Evolutionary conservation across 2,888 invertebrate species (phyloP).

Genomic region (Drosophila borealis): DNA sequence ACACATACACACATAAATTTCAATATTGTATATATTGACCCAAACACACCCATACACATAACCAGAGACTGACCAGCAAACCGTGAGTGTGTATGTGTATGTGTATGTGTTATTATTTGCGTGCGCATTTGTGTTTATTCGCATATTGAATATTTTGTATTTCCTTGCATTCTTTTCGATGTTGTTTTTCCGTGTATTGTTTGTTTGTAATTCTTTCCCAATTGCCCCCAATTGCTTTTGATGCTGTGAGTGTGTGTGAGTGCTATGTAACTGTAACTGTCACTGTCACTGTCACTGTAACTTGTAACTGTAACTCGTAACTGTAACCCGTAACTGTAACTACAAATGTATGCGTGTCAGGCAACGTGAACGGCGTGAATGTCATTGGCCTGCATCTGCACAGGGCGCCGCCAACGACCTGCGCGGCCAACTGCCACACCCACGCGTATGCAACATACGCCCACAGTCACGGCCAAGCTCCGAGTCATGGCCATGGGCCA

Average conservation of each 20-base stretch:
- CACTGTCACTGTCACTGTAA: constrained; percentile 31
- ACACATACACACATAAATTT: neutral
- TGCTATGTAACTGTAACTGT: constrained; percentile 26
- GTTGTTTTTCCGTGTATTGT: constrained; percentile 43
- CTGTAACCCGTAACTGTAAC: constrained; percentile 43
- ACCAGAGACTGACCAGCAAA: neutral
- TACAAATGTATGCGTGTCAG: constrained; percentile 83
- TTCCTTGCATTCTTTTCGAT: constrained; percentile 23
- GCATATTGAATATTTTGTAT: constrained; percentile 28
- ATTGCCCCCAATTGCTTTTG: too few relatives aligned
- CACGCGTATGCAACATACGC: constrained; percentile 42
- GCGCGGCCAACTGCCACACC: constrained; percentile 62
- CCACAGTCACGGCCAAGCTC: constrained; percentile 52
- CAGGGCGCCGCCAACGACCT: constrained; percentile 81
- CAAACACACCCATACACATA: constrained; percentile 1
- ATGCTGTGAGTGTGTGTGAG: constrained; percentile 20
- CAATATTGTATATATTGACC: neutral
- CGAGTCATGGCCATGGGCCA: constrained; percentile 13
- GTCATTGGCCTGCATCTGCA: constrained; percentile 87
- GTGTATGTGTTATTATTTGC: constrained; percentile 14
- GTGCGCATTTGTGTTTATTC: constrained; percentile 3
- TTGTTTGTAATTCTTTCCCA: constrained; percentile 24
- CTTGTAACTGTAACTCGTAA: constrained; percentile 30
- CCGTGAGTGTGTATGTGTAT: constrained; percentile 10
- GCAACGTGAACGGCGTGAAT: constrained; percentile 90